Conservation (phyloP, 2,888 invertebrate genomes). For the Acronicta psi region DNA sequence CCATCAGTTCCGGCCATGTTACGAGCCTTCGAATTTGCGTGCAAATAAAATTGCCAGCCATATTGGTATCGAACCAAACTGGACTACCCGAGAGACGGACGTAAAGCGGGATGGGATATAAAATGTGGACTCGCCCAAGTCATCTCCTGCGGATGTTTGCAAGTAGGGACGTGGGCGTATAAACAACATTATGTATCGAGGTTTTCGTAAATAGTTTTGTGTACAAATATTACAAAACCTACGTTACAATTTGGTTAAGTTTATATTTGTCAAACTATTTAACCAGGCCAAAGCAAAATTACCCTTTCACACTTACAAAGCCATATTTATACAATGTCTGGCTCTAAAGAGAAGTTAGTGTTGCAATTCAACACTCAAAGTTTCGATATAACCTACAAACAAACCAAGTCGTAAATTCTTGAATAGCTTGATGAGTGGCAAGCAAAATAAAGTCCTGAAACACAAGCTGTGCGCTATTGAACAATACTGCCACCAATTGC, state of each 20-base stretch:
- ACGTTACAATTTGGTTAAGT: not conserved
- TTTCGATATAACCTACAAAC: constrained; percentile 55
- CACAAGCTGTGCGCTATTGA: constrained; percentile 60
- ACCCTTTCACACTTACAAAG: not conserved
- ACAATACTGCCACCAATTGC: constrained; percentile 73
- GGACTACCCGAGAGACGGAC: constrained; percentile 67
- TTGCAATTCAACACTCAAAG: constrained; percentile 49
- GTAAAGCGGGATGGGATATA: constrained; percentile 73
- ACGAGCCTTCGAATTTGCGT: constrained; percentile 82
- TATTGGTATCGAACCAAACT: constrained; percentile 67
- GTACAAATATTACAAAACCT: constrained; percentile 30
- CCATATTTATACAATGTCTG: constrained; percentile 9
- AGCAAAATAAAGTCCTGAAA: constrained; percentile 61
- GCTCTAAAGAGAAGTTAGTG: constrained; percentile 34
- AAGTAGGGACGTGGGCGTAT: constrained; percentile 59
- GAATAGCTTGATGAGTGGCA: constrained; percentile 55
- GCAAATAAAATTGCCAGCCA: constrained; percentile 78
- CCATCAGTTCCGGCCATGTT: constrained; percentile 74
- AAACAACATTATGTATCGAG: constrained; percentile 53
- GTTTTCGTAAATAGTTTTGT: constrained; percentile 56
- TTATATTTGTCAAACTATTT: not conserved
- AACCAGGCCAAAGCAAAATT: not conserved
- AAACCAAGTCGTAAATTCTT: constrained; percentile 59
- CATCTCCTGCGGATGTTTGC: constrained; percentile 80
- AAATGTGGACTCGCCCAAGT: constrained; percentile 76